phyloP scores from a whole-genome alignment of 2,113 vertebrate species.

The Quiscalus mexicanus region DNA sequence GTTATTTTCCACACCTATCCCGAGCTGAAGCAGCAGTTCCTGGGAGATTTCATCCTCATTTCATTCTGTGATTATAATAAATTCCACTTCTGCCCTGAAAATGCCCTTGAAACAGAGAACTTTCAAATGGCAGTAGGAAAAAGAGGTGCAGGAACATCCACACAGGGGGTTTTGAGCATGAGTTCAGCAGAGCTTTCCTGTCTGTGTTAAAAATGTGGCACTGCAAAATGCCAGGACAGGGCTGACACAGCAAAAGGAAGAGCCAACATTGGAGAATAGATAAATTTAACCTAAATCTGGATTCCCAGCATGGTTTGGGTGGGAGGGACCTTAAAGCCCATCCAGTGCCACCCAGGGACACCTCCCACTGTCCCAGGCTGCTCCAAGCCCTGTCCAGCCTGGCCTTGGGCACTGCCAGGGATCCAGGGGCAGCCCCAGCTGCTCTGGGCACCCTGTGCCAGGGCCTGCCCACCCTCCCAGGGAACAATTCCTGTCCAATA shows the following conservation, averaged over 20 bases:
- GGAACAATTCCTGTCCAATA: neutral
- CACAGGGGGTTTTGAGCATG: neutral
- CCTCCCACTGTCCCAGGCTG: neutral
- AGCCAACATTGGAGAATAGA: neutral
- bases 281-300: neutral
- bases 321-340: rapidly evolving
- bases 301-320: neutral
- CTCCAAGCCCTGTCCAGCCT: rapidly evolving
- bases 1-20: neutral
- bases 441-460: neutral
- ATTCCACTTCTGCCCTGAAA: neutral
- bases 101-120: neutral
- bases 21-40: neutral
- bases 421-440: neutral
- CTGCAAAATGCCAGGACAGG: neutral
- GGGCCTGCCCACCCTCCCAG: neutral
- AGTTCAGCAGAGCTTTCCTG: neutral
- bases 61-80: neutral
- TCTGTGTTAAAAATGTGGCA: neutral
- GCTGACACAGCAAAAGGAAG: neutral
- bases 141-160: neutral
- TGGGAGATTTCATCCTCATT: neutral
- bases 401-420: neutral
- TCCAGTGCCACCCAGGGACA: neutral
- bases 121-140: neutral